Conservation (phyloP, 2,113 vertebrate species). For the Entosphenus tridentatus region DNA sequence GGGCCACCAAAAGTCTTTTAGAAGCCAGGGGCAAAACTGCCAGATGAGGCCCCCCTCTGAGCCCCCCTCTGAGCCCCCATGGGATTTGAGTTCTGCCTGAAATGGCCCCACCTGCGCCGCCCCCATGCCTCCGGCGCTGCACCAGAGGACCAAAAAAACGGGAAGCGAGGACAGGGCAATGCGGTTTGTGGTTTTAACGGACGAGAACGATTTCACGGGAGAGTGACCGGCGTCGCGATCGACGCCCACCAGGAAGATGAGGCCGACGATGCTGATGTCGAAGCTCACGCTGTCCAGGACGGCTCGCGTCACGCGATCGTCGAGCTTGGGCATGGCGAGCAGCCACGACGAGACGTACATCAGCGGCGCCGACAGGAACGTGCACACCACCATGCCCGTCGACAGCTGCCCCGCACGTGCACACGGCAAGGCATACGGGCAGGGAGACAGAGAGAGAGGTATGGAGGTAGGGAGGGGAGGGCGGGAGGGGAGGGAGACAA, state of each 20-base stretch:
- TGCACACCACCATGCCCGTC: slow-evolving; percentile 86
- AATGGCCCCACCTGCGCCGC: too few species aligned
- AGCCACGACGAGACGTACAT: slow-evolving; percentile 92
- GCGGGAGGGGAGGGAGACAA: not conserved
- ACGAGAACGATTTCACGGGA: too few species aligned
- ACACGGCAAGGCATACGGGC: slow-evolving; percentile 3
- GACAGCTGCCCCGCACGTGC: slow-evolving; percentile 32
- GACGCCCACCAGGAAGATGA: slow-evolving; percentile 58
- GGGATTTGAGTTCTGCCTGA: too few species aligned
- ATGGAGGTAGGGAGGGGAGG: not conserved
- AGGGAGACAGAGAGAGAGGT: not conserved
- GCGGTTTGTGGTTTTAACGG: too few species aligned
- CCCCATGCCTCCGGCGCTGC: too few species aligned
- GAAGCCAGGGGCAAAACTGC: too few species aligned
- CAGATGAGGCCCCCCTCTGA: too few species aligned
- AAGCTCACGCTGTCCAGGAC: slow-evolving; percentile 66
- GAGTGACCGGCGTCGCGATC: too few species aligned
- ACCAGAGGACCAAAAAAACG: too few species aligned
- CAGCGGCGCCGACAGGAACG: slow-evolving; percentile 83
- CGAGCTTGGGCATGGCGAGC: slow-evolving; percentile 57
- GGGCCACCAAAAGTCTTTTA: too few species aligned
- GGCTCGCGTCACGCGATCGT: slow-evolving; percentile 38
- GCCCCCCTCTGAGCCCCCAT: too few species aligned
- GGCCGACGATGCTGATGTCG: slow-evolving; percentile 67
- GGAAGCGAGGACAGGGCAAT: too few species aligned